phyloP scores from a whole-genome alignment of 2,888 invertebrate genomes.

The Orgyia antiqua region DNA sequence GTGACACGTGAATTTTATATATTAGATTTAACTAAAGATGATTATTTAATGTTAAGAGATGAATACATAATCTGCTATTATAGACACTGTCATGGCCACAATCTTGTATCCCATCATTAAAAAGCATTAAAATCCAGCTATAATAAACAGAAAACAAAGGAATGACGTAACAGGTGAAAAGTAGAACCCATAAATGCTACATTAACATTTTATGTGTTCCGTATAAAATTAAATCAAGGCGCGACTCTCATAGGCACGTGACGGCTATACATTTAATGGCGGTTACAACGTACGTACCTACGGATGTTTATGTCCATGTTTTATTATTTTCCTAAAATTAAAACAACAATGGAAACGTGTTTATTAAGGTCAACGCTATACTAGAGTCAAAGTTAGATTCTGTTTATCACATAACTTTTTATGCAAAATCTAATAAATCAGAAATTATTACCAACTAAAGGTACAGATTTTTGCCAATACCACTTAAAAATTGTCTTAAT shows the following conservation, averaged over 20 bases:
- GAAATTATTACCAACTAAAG: no score
- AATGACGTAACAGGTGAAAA: conserved; percentile 16
- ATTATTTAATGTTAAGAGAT: no score
- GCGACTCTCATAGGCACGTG: conserved; percentile 5
- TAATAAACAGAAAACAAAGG: conserved; percentile 17
- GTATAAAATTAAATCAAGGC: conserved; percentile 11
- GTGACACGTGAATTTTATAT: no score
- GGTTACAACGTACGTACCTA: conserved; percentile 5
- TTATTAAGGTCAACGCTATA: background rate
- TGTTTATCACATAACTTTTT: no score
- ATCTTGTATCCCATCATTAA: no score
- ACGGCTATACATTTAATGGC: conserved; percentile 6
- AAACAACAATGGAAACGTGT: conserved; percentile 4
- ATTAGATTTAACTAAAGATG: no score
- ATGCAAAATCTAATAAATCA: no score
- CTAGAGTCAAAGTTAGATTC: conserved; percentile 2
- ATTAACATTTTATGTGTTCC: conserved; percentile 16
- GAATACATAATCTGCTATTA: no score
- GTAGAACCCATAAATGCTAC: conserved; percentile 19
- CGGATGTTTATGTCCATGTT: conserved; percentile 5
- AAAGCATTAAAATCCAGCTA: no score
- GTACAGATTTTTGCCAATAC: no score
- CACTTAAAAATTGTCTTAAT: no score
- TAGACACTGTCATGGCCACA: no score
- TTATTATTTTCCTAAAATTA: conserved; percentile 7